A percentile compares a stretch with the other conserved stretches of the same genome.
phyloP scores from a whole-genome alignment of 30 jellyfish, hydroid and myxozoan species.

The Clytia hemisphaerica region DNA sequence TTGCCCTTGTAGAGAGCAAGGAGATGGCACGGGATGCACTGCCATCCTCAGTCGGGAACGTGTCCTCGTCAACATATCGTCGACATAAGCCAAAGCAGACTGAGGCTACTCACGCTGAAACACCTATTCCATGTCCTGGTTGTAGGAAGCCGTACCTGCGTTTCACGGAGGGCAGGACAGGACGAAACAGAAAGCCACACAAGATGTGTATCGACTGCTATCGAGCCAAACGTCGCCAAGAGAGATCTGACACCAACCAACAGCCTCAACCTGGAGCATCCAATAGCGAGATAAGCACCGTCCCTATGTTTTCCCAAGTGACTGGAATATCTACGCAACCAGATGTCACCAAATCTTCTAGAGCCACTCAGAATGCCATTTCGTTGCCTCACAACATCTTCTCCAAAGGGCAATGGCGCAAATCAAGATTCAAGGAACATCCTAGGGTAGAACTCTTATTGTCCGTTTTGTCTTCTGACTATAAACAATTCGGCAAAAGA shows the following conservation, averaged over 20 bases:
- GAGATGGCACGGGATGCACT: slow-evolving; percentile 4
- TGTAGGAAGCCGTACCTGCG: too few species aligned
- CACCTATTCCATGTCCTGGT: too few species aligned
- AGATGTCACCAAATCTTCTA: too few species aligned
- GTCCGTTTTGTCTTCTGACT: too few species aligned
- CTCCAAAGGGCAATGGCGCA: not conserved
- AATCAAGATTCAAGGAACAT: not conserved
- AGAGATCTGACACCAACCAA: too few species aligned
- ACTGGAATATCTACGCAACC: too few species aligned
- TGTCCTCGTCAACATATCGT: not conserved
- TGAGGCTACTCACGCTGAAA: not conserved
- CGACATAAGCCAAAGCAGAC: not conserved
- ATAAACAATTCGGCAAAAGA: too few species aligned
- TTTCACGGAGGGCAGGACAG: not conserved
- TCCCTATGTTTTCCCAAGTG: too few species aligned
- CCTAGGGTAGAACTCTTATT: not conserved
- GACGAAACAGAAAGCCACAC: too few species aligned
- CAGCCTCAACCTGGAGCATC: too few species aligned
- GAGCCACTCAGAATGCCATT: not conserved
- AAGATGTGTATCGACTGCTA: not conserved
- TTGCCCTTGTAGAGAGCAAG: not conserved
- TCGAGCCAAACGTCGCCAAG: slow-evolving; percentile 3
- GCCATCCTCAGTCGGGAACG: not conserved
- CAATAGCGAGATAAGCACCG: too few species aligned
- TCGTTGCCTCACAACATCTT: not conserved